Evolutionary conservation across 2,797 vertebrate species (phyloP), one percentile per base, ranked within the genome.

Genomic region (Siniperca scherzeri): DNA sequence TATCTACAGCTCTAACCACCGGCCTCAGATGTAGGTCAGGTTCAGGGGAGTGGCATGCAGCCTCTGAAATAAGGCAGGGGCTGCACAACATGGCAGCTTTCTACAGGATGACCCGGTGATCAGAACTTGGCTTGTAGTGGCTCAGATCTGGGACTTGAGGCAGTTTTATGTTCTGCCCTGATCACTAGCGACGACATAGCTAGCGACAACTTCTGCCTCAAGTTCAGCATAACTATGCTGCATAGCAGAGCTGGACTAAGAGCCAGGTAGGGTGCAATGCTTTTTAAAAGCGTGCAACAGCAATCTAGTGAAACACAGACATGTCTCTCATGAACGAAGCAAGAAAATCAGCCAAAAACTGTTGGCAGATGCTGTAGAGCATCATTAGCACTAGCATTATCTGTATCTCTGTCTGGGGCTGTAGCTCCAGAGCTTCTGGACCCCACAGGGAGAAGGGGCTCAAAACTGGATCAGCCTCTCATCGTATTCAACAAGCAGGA

Each of bases 21-120:
- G 59, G 46, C 68, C 59, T 80, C 60, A 53, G 77, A 72, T 74
- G 70, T 59, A 33, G 82, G 80, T 85, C 80, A 88, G 66, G 75
- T 55, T 81, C 56, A 80, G 42, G 62, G 53, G 25, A 59, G 69
- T 42, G 66, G 46, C 22, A 53, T 50, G n/a, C 16, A 10, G 11
- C 46, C 48, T 70, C 53, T 84, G 82, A 84, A 27, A 74, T 70
- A 4, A 78, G 74, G 7, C 71, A 77, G 38, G 3, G 21, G 57
- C 78, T 76, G 13, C 74, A 78, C 81, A 87, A 62, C 78, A 86
- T 77, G 77, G 70, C 70, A 27, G 50, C 69, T 55, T 33, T 44
- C 25, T 56, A 33, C 68, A 55, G 38, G 67, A 74, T 53, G 42
- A 81, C 50, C 65, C 5, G n/a, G 30, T 11, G 65, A 62, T 59